These are phyloP conservation scores for Ptychochromis oligacanthus DNA, from an alignment of 2,113 vertebrate species.

Conservation along the genomic window DNA sequence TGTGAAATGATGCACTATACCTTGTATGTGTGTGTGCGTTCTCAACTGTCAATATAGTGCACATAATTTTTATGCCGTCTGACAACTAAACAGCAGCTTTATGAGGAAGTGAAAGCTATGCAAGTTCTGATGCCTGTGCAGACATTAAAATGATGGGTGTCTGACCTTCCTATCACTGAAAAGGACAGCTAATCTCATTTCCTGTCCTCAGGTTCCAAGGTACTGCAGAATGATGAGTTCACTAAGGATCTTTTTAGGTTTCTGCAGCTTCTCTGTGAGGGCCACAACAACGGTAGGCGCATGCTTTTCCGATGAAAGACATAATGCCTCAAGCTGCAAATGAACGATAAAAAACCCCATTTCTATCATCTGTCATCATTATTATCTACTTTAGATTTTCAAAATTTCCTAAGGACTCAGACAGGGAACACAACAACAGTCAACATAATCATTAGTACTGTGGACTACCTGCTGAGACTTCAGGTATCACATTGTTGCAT, in stretches of 20 bases:
- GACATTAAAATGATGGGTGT: slow-evolving; percentile 32
- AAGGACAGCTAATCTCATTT: slow-evolving; percentile 63
- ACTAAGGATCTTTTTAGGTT: slow-evolving; percentile 97
- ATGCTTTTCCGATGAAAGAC: background rate
- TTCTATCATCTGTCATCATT: background rate
- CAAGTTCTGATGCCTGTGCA: slow-evolving; percentile 54
- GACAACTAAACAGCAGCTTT: slow-evolving; percentile 45
- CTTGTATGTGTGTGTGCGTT: slow-evolving; percentile 24
- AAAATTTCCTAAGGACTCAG: slow-evolving; percentile 96
- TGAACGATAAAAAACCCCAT: background rate
- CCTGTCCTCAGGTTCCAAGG: slow-evolving; percentile 92
- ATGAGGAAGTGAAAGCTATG: slow-evolving; percentile 45
- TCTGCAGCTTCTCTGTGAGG: slow-evolving; percentile 97
- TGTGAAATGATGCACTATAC: slow-evolving; percentile 51
- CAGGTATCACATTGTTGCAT: slow-evolving; percentile 82
- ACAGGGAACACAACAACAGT: slow-evolving; percentile 98
- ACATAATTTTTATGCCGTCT: slow-evolving; percentile 32
- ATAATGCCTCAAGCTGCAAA: background rate
- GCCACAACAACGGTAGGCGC: slow-evolving; percentile 94
- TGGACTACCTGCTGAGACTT: slow-evolving; percentile 94
- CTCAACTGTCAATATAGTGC: slow-evolving; percentile 34
- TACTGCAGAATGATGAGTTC: slow-evolving; percentile 97
- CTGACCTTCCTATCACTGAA: slow-evolving; percentile 41
- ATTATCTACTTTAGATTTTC: slow-evolving; percentile 85
- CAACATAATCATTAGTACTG: slow-evolving; percentile 97